These are phyloP conservation scores for Hypolimnas misippus DNA, from an alignment of 2,888 invertebrate genomes.

Conservation along the genomic window DNA sequence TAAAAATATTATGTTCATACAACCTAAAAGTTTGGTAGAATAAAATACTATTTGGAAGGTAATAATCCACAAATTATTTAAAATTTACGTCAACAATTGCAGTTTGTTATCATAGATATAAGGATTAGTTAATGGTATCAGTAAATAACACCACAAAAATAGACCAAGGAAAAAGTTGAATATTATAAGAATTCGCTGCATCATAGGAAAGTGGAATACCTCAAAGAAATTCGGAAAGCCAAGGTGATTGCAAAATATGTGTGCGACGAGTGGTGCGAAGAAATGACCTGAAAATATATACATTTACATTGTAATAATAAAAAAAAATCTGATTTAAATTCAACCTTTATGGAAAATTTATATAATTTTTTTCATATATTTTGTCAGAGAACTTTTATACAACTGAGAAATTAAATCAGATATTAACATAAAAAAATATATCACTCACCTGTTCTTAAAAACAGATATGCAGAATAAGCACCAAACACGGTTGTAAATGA, in stretches of 20 bases:
- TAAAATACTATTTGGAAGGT: not conserved
- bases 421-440: not conserved
- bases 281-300: conserved; percentile 88
- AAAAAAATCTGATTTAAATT: too few species aligned
- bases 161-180: conserved; percentile 90
- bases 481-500: conserved; percentile 96
- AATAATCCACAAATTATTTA: not conserved
- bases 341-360: too few species aligned
- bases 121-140: conserved; percentile 91
- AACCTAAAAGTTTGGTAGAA: conserved; percentile 5
- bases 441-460: conserved; percentile 91
- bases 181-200: conserved; percentile 85
- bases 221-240: conserved; percentile 95
- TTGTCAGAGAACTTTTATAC: too few species aligned
- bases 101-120: conserved; percentile 85
- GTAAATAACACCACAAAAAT: conserved; percentile 88
- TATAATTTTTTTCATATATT: too few species aligned
- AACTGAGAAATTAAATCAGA: too few species aligned
- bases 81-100: conserved; percentile 76
- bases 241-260: conserved; percentile 98
- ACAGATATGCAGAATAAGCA: conserved; percentile 96
- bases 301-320: too few species aligned
- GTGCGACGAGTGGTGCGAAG: conserved; percentile 93
- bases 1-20: not conserved
- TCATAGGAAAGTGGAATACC: conserved; percentile 62